Conservation (phyloP, 1,140 invertebrate genomes). For the Pemphigus obesinymphae region DNA sequence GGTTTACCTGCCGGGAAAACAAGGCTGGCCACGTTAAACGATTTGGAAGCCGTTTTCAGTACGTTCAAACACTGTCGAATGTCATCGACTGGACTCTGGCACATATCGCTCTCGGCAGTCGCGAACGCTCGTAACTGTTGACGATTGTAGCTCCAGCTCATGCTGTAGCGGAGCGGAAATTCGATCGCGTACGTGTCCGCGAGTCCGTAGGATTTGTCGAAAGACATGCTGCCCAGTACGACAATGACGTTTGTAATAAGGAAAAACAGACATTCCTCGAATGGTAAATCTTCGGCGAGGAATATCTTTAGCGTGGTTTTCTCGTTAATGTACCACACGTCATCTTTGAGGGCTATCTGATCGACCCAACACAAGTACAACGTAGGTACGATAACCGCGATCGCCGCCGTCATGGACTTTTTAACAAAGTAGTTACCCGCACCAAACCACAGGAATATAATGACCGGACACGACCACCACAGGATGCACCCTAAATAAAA, state of each 20-base stretch:
- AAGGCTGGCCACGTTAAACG: slow-evolving; percentile 14
- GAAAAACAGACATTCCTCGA: slow-evolving; percentile 24
- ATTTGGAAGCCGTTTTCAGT: slow-evolving; percentile 8
- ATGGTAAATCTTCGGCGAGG: neutral
- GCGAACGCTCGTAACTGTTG: neutral
- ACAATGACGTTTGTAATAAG: slow-evolving; percentile 17
- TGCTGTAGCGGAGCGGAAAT: neutral
- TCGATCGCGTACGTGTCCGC: neutral
- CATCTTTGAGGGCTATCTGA: neutral
- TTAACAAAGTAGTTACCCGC: slow-evolving; percentile 26
- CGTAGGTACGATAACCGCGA: neutral
- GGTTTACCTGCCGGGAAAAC: slow-evolving; percentile 16
- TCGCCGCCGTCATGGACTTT: neutral
- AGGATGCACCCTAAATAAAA: slow-evolving; percentile 26
- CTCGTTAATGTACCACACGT: slow-evolving; percentile 32
- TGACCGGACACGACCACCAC: slow-evolving; percentile 32
- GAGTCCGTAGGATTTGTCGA: slow-evolving; percentile 10
- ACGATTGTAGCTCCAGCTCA: neutral
- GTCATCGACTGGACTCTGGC: neutral
- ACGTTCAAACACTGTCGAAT: slow-evolving; percentile 14
- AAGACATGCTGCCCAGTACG: neutral
- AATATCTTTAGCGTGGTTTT: slow-evolving; percentile 23
- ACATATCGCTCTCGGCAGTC: neutral
- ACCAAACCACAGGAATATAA: slow-evolving; percentile 24
- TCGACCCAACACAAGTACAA: slow-evolving; percentile 28